Conservation (phyloP, 2,113 vertebrate genomes). For the Chionodraco myersi region DNA sequence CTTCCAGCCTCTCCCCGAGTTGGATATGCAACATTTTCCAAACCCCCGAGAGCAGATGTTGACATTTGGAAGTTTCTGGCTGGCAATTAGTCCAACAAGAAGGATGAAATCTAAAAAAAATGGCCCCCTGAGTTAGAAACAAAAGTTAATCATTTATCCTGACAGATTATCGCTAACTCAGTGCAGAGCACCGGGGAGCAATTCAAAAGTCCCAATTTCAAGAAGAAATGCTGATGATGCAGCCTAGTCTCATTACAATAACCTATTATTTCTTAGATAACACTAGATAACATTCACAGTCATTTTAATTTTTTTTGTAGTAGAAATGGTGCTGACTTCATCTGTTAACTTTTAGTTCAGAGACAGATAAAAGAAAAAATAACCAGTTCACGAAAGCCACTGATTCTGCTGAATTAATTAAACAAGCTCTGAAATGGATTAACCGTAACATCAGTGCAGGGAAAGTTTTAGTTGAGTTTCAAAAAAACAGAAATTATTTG, state of each 20-base stretch:
- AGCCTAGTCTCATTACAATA: background rate
- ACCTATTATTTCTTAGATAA: background rate
- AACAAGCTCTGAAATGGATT: background rate
- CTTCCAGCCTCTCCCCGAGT: background rate
- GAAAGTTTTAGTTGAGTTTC: background rate
- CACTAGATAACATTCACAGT: background rate
- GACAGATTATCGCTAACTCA: conserved; percentile 10
- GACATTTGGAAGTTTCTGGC: conserved; percentile 36
- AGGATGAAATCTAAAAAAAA: background rate
- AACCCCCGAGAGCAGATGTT: conserved; percentile 28
- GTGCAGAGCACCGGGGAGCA: background rate
- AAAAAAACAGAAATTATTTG: too few species aligned
- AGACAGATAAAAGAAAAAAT: background rate
- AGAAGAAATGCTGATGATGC: background rate
- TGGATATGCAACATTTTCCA: conserved; percentile 21
- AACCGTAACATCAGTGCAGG: background rate
- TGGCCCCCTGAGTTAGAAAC: conserved; percentile 10
- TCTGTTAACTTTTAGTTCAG: background rate
- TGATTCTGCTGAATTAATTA: background rate
- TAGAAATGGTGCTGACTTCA: background rate
- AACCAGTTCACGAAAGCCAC: background rate
- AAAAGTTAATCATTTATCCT: conserved; percentile 10
- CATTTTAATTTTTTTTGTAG: background rate
- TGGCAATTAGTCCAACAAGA: conserved; percentile 6
- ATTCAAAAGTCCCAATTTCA: background rate